Percentiles rank a stretch among this genome's conserved stretches.
These are phyloP conservation scores for Yponomeuta plumbellus DNA, from an alignment of 2,888 invertebrate species.

Conservation along the genomic window DNA sequence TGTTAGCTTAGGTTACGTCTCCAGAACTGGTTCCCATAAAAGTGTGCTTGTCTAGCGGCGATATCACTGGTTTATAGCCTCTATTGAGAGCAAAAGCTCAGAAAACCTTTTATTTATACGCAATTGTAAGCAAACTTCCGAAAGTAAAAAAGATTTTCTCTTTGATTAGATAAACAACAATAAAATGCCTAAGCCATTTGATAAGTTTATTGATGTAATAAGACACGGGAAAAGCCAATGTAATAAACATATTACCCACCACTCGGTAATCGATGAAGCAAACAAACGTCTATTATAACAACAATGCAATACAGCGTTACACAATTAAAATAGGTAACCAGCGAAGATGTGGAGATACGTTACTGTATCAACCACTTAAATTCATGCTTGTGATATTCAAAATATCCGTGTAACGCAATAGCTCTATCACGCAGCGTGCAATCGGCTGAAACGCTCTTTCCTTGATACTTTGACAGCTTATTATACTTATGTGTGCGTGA, in stretches of 20 bases:
- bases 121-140: background rate
- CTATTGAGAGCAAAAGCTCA: background rate
- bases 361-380: background rate
- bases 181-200: background rate
- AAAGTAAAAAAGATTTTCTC: background rate
- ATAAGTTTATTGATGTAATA: background rate
- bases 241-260: slow-evolving; percentile 5
- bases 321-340: slow-evolving; percentile 3
- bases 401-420: slow-evolving; percentile 3
- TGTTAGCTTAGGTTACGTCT: slow-evolving; percentile 32
- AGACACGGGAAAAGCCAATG: background rate
- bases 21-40: slow-evolving; percentile 10
- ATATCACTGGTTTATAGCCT: background rate
- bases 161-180: background rate
- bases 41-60: background rate
- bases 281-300: slow-evolving; percentile 7
- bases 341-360: background rate
- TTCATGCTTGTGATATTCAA: background rate
- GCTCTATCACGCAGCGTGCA: background rate
- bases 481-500: background rate
- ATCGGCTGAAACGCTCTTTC: slow-evolving; percentile 6
- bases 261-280: slow-evolving; percentile 11
- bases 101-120: background rate
- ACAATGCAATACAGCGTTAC: slow-evolving; percentile 5
- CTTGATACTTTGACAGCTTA: slow-evolving; percentile 1